Conservation (phyloP, 2,797 vertebrate genomes). For the Leptoclinus maculatus region DNA sequence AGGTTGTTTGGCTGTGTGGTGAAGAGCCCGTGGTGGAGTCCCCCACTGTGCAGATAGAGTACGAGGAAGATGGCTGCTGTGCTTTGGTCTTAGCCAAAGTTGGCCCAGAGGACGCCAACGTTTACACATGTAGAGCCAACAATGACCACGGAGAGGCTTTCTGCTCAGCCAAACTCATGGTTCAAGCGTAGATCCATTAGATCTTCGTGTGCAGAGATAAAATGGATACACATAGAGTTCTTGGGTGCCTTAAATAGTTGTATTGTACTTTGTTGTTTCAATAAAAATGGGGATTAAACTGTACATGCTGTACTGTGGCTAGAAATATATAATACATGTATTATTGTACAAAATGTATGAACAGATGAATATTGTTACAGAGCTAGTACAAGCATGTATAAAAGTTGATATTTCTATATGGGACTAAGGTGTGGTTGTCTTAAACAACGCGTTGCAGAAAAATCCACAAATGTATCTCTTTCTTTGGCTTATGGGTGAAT, state of each 20-base stretch:
- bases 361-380: slow-evolving; percentile 39
- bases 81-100: slow-evolving; percentile 75
- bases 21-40: slow-evolving; percentile 78
- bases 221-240: not conserved
- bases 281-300: slow-evolving; percentile 22
- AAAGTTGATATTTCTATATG: slow-evolving; percentile 19
- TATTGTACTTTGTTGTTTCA: slow-evolving; percentile 23
- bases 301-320: slow-evolving; percentile 1
- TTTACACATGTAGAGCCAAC: slow-evolving; percentile 84
- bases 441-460: not conserved
- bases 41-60: slow-evolving; percentile 77
- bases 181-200: slow-evolving; percentile 47
- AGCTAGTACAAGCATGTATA: not conserved
- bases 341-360: slow-evolving; percentile 26
- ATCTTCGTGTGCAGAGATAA: not conserved
- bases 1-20: slow-evolving; percentile 85
- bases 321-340: slow-evolving; percentile 1
- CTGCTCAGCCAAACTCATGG: slow-evolving; percentile 71
- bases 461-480: slow-evolving; percentile 1
- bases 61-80: slow-evolving; percentile 85
- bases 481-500: not conserved
- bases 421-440: not conserved
- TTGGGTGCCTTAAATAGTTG: slow-evolving; percentile 18
- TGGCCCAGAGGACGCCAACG: slow-evolving; percentile 57
- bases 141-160: slow-evolving; percentile 76